Percentiles rank a stretch among this genome's conserved stretches.
Evolutionary conservation across 2,797 vertebrate genomes (phyloP).

Genomic region (Lindbergichthys nudifrons): DNA sequence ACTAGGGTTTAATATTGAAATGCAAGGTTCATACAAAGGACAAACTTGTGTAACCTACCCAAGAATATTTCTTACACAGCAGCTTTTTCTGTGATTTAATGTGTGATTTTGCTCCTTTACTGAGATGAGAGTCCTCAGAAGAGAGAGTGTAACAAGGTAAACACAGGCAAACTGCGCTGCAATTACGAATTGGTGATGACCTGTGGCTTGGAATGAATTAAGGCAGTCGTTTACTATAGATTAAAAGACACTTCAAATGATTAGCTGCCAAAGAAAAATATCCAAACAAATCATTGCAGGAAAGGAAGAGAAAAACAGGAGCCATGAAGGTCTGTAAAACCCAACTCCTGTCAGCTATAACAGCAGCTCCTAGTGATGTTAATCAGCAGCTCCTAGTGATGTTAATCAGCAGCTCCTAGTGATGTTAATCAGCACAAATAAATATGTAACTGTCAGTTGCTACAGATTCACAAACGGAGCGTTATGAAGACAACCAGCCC

Average conservation of each 20-base stretch:
- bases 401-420: slow-evolving; percentile 19
- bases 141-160: slow-evolving; percentile 34
- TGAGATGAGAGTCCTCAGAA: slow-evolving; percentile 31
- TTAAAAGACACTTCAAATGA: slow-evolving; percentile 68
- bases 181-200: slow-evolving; percentile 44
- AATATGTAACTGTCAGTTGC: slow-evolving; percentile 18
- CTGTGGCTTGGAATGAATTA: slow-evolving; percentile 75
- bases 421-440: slow-evolving; percentile 41
- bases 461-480: slow-evolving; percentile 27
- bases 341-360: slow-evolving; percentile 25
- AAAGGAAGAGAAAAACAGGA: slow-evolving; percentile 25
- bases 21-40: not conserved
- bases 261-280: slow-evolving; percentile 76
- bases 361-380: slow-evolving; percentile 31
- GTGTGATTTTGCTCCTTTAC: slow-evolving; percentile 28
- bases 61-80: slow-evolving; percentile 16
- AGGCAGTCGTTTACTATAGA: slow-evolving; percentile 51
- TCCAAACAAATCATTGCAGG: slow-evolving; percentile 66
- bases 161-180: slow-evolving; percentile 34
- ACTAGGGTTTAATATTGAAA: slow-evolving; percentile 6
- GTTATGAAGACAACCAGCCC: slow-evolving; percentile 40
- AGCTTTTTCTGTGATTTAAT: slow-evolving; percentile 25
- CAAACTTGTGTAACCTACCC: not conserved
- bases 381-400: slow-evolving; percentile 37
- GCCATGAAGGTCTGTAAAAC: slow-evolving; percentile 45